Evolutionary conservation across 2,113 vertebrate species (phyloP).

Genomic region (Dromaius novaehollandiae): DNA sequence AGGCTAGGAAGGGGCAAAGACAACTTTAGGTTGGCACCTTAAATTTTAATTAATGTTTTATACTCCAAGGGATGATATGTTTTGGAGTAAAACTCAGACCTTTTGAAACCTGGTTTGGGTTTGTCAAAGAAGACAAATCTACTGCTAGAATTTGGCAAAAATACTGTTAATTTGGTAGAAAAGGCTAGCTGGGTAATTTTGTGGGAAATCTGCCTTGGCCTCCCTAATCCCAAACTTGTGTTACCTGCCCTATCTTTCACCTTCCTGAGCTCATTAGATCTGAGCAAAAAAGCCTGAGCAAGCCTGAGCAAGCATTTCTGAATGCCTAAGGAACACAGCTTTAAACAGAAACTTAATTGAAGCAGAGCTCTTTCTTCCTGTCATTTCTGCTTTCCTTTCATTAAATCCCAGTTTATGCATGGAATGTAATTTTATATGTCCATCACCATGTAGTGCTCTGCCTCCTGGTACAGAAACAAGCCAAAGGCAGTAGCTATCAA

Average conservation of each 20-base stretch:
- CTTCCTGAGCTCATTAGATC: not conserved
- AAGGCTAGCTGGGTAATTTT: not conserved
- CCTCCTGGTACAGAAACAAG: not conserved
- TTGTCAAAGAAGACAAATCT: not conserved
- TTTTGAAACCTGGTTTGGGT: not conserved
- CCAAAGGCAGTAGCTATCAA: not conserved
- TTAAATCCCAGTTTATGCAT: not conserved
- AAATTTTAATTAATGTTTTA: not conserved
- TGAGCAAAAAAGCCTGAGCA: not conserved
- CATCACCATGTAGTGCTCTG: not conserved
- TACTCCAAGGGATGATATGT: not conserved
- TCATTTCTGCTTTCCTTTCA: not conserved
- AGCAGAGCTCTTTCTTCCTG: not conserved
- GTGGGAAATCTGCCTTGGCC: not conserved
- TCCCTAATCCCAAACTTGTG: not conserved
- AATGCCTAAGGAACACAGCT: not conserved
- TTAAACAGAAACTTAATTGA: constrained; percentile 4
- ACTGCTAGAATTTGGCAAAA: not conserved
- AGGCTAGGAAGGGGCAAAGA: not conserved
- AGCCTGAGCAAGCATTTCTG: not conserved
- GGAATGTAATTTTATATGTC: constrained; percentile 24
- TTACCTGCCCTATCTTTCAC: not conserved
- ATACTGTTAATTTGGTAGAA: not conserved
- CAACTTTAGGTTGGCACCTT: not conserved
- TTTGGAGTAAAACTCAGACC: not conserved